phyloP scores from a whole-genome alignment of 2,797 vertebrate genomes.

The Podargus strigoides region DNA sequence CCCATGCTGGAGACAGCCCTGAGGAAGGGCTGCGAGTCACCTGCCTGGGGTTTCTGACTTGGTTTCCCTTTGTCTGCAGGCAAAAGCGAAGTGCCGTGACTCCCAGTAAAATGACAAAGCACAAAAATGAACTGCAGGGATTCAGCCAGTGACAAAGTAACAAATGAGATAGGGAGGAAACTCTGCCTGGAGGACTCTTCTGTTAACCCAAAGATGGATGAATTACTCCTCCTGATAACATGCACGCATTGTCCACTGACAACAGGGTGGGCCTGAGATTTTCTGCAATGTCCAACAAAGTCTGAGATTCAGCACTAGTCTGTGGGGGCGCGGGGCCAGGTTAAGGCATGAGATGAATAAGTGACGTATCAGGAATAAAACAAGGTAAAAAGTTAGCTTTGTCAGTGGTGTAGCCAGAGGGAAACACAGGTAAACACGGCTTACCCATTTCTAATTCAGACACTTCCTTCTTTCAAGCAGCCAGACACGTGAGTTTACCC shows the following conservation, averaged over 20 bases:
- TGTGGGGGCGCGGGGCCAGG: not conserved
- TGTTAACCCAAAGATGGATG: not conserved
- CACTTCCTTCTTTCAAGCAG: not conserved
- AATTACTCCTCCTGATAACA: not conserved
- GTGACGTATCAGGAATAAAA: not conserved
- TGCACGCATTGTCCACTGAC: not conserved
- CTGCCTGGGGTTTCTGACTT: not conserved
- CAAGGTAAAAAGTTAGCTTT: not conserved
- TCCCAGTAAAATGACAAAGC: not conserved
- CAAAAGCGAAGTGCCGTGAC: not conserved
- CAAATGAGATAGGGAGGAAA: not conserved
- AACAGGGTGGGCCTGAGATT: not conserved
- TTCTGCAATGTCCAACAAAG: not conserved
- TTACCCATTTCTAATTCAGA: not conserved
- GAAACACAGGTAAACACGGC: not conserved
- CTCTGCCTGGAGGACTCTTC: not conserved
- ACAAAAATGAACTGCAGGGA: not conserved
- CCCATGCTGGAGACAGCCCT: not conserved
- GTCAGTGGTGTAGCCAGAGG: not conserved
- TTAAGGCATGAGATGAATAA: not conserved
- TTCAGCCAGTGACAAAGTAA: constrained; percentile 2
- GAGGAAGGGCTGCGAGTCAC: not conserved
- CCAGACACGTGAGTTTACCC: not conserved
- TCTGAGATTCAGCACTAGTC: not conserved
- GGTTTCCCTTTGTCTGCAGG: not conserved